Evolutionary conservation across 2,113 vertebrate species (phyloP), one percentile per base, ranked within the genome.

Genomic region (Ceyx margarethae): DNA sequence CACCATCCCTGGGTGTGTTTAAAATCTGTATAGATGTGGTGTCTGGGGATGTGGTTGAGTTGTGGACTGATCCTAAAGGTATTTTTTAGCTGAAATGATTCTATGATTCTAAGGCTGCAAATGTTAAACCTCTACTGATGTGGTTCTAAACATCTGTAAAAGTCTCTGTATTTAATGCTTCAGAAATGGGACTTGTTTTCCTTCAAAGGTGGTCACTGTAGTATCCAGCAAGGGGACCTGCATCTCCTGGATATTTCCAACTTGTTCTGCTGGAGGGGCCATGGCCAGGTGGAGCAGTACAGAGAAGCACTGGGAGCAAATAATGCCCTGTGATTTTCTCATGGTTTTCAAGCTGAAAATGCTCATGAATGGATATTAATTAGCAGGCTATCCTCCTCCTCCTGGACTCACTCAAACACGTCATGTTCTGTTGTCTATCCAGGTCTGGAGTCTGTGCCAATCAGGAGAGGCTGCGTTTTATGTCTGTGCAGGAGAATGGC

Each of bases 131-230:
- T 23, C 48, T 13, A 50, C 23, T 50, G 22, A 23, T 50, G 20
- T 0, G 0, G 6, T 58, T 87, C 29, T 29, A 48, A 43, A 11
- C 5, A 4, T 20, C 58, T 53, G 3, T 37, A 61, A 25, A 25
- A 22, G 40, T 60, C 15, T 11, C 15, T 61, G 13, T 6, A 4
- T 15, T 33, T 64, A 20, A 4, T 37, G 25, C 33, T 75, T 67
- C 19, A 43, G 43, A 81, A 86, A 64, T 11, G 18, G 40, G 22
- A 18, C 26, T 64, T 21, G 23, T 56, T 86, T 87, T 29, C 16
- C 67, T 60, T 74, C 79, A 54, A 11, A 26, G 28, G 29, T 57
- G 29, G 28, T 48, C 2, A 2, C 43, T 64, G 22, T 13, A 37
- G 29, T 6, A 4, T 50, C 67, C 58, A 74, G 85, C 17, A 46